Evolutionary conservation across 2,797 vertebrate species (phyloP), one percentile per base, ranked within the genome.

Genomic region (Myotis vivesi): DNA sequence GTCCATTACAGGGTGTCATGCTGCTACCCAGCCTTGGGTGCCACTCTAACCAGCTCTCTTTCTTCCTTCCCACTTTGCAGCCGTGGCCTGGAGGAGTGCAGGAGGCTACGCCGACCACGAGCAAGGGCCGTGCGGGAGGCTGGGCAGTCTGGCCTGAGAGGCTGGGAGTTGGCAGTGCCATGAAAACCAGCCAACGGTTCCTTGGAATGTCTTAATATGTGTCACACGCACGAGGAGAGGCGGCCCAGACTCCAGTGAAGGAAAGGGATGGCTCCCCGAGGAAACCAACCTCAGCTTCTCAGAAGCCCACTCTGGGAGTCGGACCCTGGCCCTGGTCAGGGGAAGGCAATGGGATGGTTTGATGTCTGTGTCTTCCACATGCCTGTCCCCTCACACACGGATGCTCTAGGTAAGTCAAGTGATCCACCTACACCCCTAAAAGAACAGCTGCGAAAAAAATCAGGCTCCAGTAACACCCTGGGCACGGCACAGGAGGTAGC

Each of bases 311-410:
- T 11, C 57, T 59, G 57, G 57, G 25, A 59, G 57, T 6, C 57
- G 0, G 57, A 59, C 22, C 25, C 57, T 59, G 23, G 57, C 57
- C 57, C 23, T 6, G 49, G 44, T 20, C n/a, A 7, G 2, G 4
- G 3, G 13, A 13, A 46, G 46, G 19, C 49, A 0, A 3, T 25
- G 72, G 15, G 1, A 2, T 25, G 76, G 15, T 2, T 17, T 3
- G 8, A 5, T 15, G 1, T 20, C n/a, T 0, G 1, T 25, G 8
- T 12, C 10, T 25, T 10, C 64, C 19, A 2, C 0, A 1, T 25
- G 25, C 16, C 10, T 22, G 30, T 77, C 25, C 30, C 28, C 16
- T n/a, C 1, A 13, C 36, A 0, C 20, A 16, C 17, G n/a, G 19
- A 4, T 0, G 1, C 68, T 25, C 3, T 17, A 51, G 64, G 66